Evolutionary conservation across 2,113 vertebrate species (phyloP).

Genomic region (Chloebia gouldiae): DNA sequence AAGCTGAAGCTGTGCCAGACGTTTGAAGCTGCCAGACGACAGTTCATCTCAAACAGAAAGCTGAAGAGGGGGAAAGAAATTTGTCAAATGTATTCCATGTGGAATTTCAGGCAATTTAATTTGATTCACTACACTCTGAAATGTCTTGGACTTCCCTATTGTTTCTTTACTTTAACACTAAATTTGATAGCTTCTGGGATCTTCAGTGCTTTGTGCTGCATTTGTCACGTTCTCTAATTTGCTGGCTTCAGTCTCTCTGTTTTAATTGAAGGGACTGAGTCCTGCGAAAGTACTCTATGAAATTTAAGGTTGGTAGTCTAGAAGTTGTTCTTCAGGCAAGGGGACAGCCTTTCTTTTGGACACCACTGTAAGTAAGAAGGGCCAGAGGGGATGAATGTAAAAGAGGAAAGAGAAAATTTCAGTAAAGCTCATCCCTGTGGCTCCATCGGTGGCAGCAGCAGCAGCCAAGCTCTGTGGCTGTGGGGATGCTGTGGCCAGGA

Average conservation of each 20-base stretch:
- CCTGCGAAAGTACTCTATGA: background rate
- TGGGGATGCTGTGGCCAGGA: background rate
- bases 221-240: conserved; percentile 58
- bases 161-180: conserved; percentile 56
- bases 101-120: conserved; percentile 67
- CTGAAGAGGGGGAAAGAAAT: conserved; percentile 67
- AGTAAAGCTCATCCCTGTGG: background rate
- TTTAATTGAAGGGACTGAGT: conserved; percentile 7
- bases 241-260: background rate
- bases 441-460: background rate
- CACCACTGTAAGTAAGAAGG: background rate
- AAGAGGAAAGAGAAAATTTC: background rate
- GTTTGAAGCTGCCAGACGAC: conserved; percentile 65
- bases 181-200: conserved; percentile 61
- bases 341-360: background rate
- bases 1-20: conserved; percentile 60
- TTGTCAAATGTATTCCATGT: conserved; percentile 67
- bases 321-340: background rate
- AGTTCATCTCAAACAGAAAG: conserved; percentile 71
- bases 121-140: conserved; percentile 62
- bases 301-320: background rate
- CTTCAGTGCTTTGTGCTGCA: conserved; percentile 33
- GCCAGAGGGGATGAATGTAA: background rate
- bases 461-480: background rate
- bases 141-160: conserved; percentile 63